Evolutionary conservation across 2,113 vertebrate genomes (phyloP).

Genomic region (Nothocercus julius): DNA sequence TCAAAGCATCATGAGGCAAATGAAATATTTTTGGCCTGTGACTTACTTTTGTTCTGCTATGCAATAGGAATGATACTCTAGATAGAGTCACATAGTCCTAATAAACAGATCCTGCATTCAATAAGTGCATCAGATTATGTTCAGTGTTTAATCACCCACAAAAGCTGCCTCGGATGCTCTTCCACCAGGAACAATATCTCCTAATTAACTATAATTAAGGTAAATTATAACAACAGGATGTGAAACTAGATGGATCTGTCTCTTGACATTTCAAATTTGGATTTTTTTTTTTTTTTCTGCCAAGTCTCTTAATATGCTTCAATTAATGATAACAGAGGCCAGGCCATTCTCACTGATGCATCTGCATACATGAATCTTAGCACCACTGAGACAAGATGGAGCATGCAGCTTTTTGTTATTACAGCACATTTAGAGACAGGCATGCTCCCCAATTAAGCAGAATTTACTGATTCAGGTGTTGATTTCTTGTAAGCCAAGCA

Average conservation of each 20-base stretch:
- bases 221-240: conserved; percentile 57
- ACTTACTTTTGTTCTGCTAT: background rate
- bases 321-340: conserved; percentile 46
- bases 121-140: background rate
- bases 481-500: background rate
- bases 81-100: background rate
- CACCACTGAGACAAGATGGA: background rate
- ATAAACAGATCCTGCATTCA: background rate
- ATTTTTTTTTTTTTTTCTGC: conserved; percentile 29
- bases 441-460: background rate
- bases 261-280: conserved; percentile 42
- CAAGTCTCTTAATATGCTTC: conserved; percentile 31
- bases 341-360: conserved; percentile 19
- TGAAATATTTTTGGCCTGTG: background rate
- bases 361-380: background rate
- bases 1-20: background rate
- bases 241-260: conserved; percentile 49
- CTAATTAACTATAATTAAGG: conserved; percentile 58
- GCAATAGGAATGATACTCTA: background rate
- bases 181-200: conserved; percentile 54
- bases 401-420: background rate
- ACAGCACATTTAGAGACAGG: background rate
- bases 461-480: background rate
- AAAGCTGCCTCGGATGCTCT: conserved; percentile 51
- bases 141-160: conserved; percentile 38